Base-by-base conservation (phyloP, 2,113 vertebrate species). In the Lipophrys pholis region DNA sequence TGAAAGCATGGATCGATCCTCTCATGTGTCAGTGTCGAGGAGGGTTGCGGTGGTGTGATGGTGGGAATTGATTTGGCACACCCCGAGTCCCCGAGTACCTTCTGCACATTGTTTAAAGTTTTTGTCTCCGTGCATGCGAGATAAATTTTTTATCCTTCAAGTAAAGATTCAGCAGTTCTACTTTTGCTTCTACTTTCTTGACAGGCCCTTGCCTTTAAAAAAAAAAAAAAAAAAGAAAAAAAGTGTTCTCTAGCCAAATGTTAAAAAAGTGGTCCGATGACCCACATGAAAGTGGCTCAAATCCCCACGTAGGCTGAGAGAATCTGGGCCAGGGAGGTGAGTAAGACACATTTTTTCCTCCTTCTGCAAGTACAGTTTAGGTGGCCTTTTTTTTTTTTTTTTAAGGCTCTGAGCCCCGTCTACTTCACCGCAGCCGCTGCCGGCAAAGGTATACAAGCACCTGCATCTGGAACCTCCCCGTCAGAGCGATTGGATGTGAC, bases 321-420 rank as follows among this genome's bases (percentile, higher is more conserved):
- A 83, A 83, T 81, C 80, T 77, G 55, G 80, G 75, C 66, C 75
- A 84, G 38, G 59, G 46, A 75, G 68, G 62, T 85, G 75, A 77
- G 56, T 57, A 63, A 74, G 61, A 74, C 55, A 61, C 65, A 56
- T 73, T 48, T 49, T 72, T 62, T 66, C 53, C 50, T 78, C 55
- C 54, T 60, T 61, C 42, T 39, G 46, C 59, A 40, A 53, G 35
- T 64, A 67, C 30, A 66, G 48, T 62, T 36, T 56, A 61, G 48
- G 38, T 50, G 63, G 54, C 36, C 61, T 73, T 82, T 30, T 30
- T 30, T 30, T 30, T 2, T 30, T 30, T 30, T 2, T 69, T 60
- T 59, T 6, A 6, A 77, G 63, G 38, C 61, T 17, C 53, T 48
- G 61, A 21, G 35, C 45, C 56, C 41, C 39, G 63, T 56, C 60